Evolutionary conservation across 1,140 invertebrate species (phyloP).

Genomic region (Sinella curviseta): DNA sequence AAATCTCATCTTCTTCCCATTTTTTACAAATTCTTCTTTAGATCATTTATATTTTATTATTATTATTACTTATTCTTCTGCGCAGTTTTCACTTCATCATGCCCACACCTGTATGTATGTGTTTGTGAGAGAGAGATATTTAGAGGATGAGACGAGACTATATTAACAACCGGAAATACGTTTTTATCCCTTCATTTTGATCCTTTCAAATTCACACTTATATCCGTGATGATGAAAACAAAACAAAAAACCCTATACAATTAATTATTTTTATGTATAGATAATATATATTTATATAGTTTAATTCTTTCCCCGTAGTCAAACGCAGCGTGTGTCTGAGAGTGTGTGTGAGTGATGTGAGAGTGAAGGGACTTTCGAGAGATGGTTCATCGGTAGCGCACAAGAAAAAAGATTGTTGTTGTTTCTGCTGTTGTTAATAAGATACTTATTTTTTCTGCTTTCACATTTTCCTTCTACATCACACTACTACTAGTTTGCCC

Average conservation of each 20-base stretch:
- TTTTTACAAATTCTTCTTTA: too few species aligned
- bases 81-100: too few species aligned
- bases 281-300: too few species aligned
- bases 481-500: constrained; percentile 6
- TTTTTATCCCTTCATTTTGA: neutral
- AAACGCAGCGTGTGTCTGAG: constrained; percentile 16
- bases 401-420: too few species aligned
- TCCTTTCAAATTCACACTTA: too few species aligned
- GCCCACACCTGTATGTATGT: neutral
- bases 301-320: constrained; percentile 15
- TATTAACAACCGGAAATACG: neutral
- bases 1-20: neutral
- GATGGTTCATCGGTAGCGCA: neutral
- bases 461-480: neutral
- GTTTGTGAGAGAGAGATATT: neutral
- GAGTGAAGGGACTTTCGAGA: too few species aligned
- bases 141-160: neutral
- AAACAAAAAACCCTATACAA: too few species aligned
- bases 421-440: neutral
- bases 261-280: too few species aligned
- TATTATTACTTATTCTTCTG: too few species aligned
- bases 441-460: neutral
- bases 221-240: too few species aligned
- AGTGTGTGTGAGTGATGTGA: neutral
- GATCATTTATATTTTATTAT: too few species aligned